Percentiles rank a stretch among this genome's conserved stretches.
These are phyloP conservation scores for Griposia aprilina DNA, from an alignment of 2,888 invertebrate species.

Conservation along the genomic window DNA sequence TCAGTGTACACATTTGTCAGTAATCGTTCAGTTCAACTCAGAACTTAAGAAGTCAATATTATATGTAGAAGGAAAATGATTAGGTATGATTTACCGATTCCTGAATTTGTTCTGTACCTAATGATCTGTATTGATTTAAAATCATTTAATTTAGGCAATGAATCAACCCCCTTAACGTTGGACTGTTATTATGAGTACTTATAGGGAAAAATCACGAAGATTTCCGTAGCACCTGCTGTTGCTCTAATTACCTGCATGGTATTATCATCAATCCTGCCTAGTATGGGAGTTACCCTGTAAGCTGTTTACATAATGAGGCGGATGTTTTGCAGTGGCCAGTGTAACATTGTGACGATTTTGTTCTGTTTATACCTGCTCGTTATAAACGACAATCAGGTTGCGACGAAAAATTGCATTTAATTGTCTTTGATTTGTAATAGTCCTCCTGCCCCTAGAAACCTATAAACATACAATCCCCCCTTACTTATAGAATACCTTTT, in stretches of 20 bases:
- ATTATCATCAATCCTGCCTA: not conserved
- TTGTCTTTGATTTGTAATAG: not conserved
- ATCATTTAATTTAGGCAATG: not conserved
- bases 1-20: too few relatives aligned
- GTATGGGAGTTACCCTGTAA: not conserved
- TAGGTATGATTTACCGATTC: not conserved
- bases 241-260: not conserved
- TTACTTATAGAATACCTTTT: too few relatives aligned
- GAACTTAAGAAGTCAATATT: too few relatives aligned
- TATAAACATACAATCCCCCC: not conserved
- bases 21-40: too few relatives aligned
- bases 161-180: not conserved
- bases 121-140: not conserved
- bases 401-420: too few relatives aligned
- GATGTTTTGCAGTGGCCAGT: slow-evolving; percentile 26
- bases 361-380: slow-evolving; percentile 1
- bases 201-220: not conserved
- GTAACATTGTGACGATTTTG: not conserved
- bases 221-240: not conserved
- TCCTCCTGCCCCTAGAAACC: not conserved
- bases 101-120: not conserved
- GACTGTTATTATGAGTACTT: not conserved
- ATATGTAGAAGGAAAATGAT: not conserved
- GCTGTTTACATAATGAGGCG: slow-evolving; percentile 15
- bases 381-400: not conserved